Conservation (phyloP, 64 coral and sea anemone genomes). For the Montipora foliosa region DNA sequence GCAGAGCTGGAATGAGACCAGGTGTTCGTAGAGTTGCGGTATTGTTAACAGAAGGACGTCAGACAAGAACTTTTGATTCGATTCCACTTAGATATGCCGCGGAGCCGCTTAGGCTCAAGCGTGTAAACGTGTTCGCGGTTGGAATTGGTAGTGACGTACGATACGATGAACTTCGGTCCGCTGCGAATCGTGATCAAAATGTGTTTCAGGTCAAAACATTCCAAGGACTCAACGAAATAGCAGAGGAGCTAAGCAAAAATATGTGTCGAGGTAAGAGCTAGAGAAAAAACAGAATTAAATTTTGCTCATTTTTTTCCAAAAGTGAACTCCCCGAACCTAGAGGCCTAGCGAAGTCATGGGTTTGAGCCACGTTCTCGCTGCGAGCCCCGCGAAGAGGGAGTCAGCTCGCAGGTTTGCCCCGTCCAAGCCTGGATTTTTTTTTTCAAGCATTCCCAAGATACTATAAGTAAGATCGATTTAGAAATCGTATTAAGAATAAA, state of each 20-base stretch:
- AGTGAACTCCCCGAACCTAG: too few species aligned
- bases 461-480: too few species aligned
- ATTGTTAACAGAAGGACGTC: conserved; percentile 87
- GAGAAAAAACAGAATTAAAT: too few species aligned
- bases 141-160: conserved; percentile 68
- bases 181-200: conserved; percentile 74
- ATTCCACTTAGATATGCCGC: conserved; percentile 72
- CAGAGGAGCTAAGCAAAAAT: conserved; percentile 50
- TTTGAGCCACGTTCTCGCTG: too few species aligned
- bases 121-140: conserved; percentile 76
- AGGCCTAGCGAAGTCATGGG: too few species aligned
- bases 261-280: conserved; percentile 40
- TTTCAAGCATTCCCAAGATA: too few species aligned
- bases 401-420: too few species aligned
- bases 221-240: conserved; percentile 37
- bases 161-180: conserved; percentile 50
- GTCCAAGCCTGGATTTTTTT: too few species aligned
- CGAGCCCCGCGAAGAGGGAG: too few species aligned
- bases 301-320: too few species aligned
- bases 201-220: conserved; percentile 71
- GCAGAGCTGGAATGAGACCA: conserved; percentile 42
- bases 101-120: conserved; percentile 49
- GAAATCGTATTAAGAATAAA: too few species aligned
- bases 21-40: conserved; percentile 68
- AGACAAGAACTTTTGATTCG: conserved; percentile 80